These are phyloP conservation scores for Neosalanx taihuensis DNA, from an alignment of 2,797 vertebrate species.

Conservation along the genomic window DNA sequence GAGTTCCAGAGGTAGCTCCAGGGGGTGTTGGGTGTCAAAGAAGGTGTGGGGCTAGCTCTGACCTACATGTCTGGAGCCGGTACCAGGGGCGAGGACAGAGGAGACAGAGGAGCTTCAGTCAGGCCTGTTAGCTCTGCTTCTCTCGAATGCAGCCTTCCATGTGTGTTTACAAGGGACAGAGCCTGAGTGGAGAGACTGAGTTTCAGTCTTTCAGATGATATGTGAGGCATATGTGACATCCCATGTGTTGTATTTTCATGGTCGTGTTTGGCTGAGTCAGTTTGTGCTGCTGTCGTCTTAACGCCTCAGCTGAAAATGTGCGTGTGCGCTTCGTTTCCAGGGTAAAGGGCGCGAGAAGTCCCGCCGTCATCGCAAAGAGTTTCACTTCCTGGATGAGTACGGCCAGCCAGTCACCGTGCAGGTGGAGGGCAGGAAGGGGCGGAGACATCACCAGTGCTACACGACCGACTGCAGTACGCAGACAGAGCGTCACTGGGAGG, in stretches of 20 bases:
- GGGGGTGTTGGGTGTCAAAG: conserved; percentile 10
- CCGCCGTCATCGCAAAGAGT: conserved; percentile 49
- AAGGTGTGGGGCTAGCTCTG: neutral
- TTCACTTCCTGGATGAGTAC: conserved; percentile 63
- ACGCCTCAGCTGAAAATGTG: neutral
- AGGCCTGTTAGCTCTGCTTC: too few species aligned
- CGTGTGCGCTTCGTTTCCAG: conserved; percentile 28
- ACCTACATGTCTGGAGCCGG: neutral
- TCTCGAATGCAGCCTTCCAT: neutral
- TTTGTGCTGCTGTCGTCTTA: neutral
- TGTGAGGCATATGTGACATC: too few species aligned
- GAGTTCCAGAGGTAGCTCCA: neutral
- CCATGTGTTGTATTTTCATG: neutral
- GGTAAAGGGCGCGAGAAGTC: conserved; percentile 50
- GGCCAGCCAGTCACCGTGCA: conserved; percentile 65
- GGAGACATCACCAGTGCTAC: conserved; percentile 39
- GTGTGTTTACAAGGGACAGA: neutral
- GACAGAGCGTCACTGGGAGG: conserved; percentile 64
- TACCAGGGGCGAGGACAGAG: neutral
- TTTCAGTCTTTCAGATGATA: too few species aligned
- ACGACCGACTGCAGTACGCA: conserved; percentile 45
- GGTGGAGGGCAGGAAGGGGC: conserved; percentile 53
- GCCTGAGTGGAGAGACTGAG: too few species aligned
- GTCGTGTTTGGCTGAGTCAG: neutral
- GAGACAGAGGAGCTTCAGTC: too few species aligned